phyloP scores from a whole-genome alignment of 2,888 invertebrate genomes.

The Drosophila paracracens region DNA sequence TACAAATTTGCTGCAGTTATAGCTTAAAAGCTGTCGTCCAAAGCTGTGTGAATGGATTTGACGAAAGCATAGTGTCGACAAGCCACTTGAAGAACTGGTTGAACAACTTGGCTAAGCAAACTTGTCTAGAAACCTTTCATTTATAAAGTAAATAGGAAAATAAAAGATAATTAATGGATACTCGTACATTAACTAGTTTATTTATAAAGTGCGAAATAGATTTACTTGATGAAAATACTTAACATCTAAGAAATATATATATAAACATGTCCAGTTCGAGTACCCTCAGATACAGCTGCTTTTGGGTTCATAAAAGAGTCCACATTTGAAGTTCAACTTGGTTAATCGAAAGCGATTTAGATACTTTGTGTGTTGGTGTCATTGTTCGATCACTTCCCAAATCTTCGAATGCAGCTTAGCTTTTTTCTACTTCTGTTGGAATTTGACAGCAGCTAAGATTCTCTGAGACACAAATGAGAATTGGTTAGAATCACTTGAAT shows the following conservation, averaged over 20 bases:
- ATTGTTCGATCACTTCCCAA: background rate
- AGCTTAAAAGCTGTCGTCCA: background rate
- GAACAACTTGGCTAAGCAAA: background rate
- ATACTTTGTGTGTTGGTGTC: background rate
- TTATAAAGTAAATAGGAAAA: background rate
- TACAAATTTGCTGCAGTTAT: background rate
- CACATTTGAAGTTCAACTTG: background rate
- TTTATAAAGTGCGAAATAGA: background rate
- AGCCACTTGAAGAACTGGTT: background rate
- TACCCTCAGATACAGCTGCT: background rate
- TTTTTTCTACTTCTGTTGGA: background rate
- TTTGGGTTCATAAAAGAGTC: background rate
- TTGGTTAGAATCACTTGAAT: background rate
- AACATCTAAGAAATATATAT: background rate
- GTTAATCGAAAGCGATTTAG: background rate
- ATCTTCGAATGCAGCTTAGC: background rate
- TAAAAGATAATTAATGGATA: background rate
- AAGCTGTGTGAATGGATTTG: background rate
- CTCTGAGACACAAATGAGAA: slow-evolving; percentile 2
- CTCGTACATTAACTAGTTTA: background rate
- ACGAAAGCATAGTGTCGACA: background rate
- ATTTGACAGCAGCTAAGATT: background rate
- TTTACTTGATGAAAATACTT: background rate
- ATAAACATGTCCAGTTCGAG: background rate
- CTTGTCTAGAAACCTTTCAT: background rate